Evolutionary conservation across 2,113 vertebrate species (phyloP).

Genomic region (Vidua macroura): DNA sequence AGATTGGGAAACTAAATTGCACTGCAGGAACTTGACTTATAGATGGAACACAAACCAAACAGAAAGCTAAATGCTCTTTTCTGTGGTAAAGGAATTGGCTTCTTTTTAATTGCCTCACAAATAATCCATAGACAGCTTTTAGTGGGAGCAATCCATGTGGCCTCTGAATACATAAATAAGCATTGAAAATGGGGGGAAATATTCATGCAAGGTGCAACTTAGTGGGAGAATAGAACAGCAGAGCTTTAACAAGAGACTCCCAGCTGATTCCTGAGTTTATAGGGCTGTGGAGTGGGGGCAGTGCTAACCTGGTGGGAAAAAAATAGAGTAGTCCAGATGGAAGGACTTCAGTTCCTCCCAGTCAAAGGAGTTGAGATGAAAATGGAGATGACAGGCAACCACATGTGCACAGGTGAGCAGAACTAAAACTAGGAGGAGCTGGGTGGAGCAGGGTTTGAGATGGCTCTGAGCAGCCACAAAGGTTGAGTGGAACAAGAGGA

Average conservation of each 20-base stretch:
- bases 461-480: background rate
- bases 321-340: background rate
- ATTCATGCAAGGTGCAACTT: background rate
- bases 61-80: conserved; percentile 12
- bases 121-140: conserved; percentile 42
- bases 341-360: background rate
- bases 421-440: background rate
- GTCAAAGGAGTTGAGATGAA: background rate
- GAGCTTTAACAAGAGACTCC: background rate
- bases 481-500: background rate
- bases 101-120: conserved; percentile 52
- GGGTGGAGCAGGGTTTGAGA: background rate
- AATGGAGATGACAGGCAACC: background rate
- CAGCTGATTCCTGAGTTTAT: background rate
- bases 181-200: background rate
- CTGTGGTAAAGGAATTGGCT: conserved; percentile 17
- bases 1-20: conserved; percentile 14
- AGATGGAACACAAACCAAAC: conserved; percentile 22
- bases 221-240: background rate
- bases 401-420: background rate
- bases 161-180: background rate
- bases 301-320: background rate
- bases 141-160: conserved; percentile 8
- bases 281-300: background rate
- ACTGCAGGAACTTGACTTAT: conserved; percentile 2